Conservation (phyloP, 1,140 invertebrate species). For the Lordiphosa mommai region DNA sequence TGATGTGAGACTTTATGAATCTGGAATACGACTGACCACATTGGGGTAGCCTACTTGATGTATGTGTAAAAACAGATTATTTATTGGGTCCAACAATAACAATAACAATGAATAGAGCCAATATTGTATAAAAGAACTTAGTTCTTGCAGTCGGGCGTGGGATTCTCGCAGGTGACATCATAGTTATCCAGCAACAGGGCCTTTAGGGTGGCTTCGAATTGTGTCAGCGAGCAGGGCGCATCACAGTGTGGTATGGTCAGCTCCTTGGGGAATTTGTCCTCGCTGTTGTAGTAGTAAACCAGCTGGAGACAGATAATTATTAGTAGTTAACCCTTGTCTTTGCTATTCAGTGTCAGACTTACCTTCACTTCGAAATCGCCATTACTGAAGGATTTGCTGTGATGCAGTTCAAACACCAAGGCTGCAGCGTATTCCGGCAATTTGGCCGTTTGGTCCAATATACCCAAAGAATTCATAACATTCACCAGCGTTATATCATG, state of each 20-base stretch:
- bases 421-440: constrained; percentile 87
- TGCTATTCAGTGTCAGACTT: neutral
- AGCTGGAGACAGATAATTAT: constrained; percentile 18
- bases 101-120: constrained; percentile 37
- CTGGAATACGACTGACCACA: constrained; percentile 6
- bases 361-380: constrained; percentile 81
- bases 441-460: constrained; percentile 81
- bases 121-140: constrained; percentile 22
- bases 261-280: constrained; percentile 77
- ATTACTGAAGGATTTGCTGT: constrained; percentile 74
- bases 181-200: constrained; percentile 81
- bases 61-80: neutral
- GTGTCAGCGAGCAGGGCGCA: constrained; percentile 79
- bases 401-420: constrained; percentile 85
- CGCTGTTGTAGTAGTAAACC: constrained; percentile 78
- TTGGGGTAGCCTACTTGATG: neutral
- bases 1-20: neutral
- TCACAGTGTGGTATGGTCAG: constrained; percentile 81
- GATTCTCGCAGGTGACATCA: constrained; percentile 81
- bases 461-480: constrained; percentile 85
- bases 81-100: neutral
- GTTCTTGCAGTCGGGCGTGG: constrained; percentile 57
- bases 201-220: constrained; percentile 79
- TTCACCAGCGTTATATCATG: constrained; percentile 89
- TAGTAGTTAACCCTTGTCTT: constrained; percentile 1